Base-by-base conservation (phyloP, 2,888 invertebrate species). In the Papilio elwesi region DNA sequence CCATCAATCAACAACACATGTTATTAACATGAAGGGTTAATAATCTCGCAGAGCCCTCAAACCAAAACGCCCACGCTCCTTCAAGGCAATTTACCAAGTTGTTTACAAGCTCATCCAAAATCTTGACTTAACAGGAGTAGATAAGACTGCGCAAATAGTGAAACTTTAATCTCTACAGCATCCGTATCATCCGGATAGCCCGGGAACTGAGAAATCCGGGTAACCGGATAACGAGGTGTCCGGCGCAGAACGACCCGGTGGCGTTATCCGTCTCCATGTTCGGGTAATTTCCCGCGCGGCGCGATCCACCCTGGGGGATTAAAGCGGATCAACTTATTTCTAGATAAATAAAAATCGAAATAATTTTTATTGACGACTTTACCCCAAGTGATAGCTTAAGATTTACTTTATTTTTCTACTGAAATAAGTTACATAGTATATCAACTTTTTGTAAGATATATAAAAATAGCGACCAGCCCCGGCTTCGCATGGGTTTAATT, bases 181-280 rank as follows among this genome's bases (percentile, higher is more conserved):
- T 59, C 49, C 13, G 68, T 48, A 59, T 59, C 59, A 38, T 43
- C 43, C 43, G 59, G 38, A 59, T 59, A 16, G 65, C 55, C 52
- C 68, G 57, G 26, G 49, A 47, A 52, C 51, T 11, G 66, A 66
- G 69, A 16, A 15, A 51, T 63, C 52, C 53, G 63, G 67, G 49
- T 49, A 47, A 43, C 48, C 68, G 72, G 68, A 48, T 72, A 72
- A 72, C 64, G 68, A 72, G 68, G 64, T 68, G 72, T 68, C 68
- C 72, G 72, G 57, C 36, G 63, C 72, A 57, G 68, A 49, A 26
- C 47, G 62, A 43, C 38, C 55, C 53, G n/a, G 47, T 48, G 43
- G 6, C 9, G 52, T 52, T 69, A 69, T 69, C 59, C 26, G 36
- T 49, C 68, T 55, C 57, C 9, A 69, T 62, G 51, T 62, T 53